These are phyloP conservation scores for Philhelius pedissequus DNA, from an alignment of 2,888 invertebrate species.

Conservation along the genomic window DNA sequence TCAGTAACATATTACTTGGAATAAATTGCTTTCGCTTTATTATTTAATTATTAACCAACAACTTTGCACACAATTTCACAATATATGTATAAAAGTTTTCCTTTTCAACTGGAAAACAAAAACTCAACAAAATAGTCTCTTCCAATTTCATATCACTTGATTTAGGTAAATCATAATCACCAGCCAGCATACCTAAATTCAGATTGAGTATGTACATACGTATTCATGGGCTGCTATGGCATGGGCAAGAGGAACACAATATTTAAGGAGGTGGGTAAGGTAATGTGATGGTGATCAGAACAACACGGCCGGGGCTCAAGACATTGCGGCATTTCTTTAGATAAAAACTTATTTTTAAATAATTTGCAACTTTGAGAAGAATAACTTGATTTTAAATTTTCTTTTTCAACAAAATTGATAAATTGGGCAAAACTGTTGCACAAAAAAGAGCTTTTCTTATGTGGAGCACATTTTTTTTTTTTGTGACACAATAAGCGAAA, in stretches of 20 bases:
- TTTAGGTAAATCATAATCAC: neutral
- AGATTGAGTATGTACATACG: neutral
- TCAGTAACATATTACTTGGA: neutral
- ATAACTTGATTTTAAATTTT: neutral
- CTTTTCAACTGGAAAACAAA: neutral
- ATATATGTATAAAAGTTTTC: neutral
- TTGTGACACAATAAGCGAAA: conserved; percentile 42
- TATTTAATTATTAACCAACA: conserved; percentile 19
- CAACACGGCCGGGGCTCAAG: neutral
- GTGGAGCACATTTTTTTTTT: conserved; percentile 27
- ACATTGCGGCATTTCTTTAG: neutral
- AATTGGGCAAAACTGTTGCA: conserved; percentile 57
- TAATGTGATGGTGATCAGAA: neutral
- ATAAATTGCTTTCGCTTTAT: neutral
- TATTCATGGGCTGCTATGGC: neutral
- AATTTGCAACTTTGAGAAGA: neutral
- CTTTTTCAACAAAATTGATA: neutral
- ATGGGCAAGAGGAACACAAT: neutral
- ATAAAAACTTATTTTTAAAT: neutral
- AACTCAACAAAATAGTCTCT: neutral
- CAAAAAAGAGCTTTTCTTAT: conserved; percentile 43
- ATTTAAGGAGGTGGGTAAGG: neutral
- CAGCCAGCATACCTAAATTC: too few relatives aligned
- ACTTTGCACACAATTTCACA: conserved; percentile 16
- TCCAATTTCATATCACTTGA: neutral